phyloP scores from a whole-genome alignment of 2,113 vertebrate species.

The Pseudopipra pipra region DNA sequence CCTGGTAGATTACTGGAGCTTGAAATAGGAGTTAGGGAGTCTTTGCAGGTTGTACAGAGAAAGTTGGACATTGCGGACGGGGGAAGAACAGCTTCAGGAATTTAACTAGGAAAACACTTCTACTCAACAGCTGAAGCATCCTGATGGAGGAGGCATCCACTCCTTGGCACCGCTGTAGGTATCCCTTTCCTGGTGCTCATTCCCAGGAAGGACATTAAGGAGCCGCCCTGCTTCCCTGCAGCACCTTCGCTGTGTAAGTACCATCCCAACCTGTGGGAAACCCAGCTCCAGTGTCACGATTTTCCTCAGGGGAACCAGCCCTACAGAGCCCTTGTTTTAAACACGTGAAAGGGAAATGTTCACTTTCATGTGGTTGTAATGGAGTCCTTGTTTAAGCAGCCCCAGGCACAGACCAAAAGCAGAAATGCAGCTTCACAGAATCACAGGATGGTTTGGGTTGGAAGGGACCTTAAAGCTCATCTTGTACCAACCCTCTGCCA shows the following conservation, averaged over 20 bases:
- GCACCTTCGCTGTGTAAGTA: background rate
- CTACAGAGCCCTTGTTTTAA: background rate
- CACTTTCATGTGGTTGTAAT: fast-evolving
- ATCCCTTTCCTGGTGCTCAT: background rate
- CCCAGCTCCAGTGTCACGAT: fast-evolving
- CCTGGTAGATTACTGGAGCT: background rate
- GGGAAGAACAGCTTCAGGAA: background rate
- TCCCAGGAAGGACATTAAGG: background rate
- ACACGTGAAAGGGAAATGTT: background rate
- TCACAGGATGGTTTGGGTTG: background rate
- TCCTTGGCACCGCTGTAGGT: fast-evolving
- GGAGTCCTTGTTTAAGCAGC: background rate
- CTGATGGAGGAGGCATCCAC: fast-evolving
- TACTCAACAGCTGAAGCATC: background rate
- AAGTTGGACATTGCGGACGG: fast-evolving
- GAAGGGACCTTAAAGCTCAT: background rate
- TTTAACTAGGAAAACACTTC: background rate
- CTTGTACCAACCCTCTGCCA: background rate
- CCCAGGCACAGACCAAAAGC: background rate
- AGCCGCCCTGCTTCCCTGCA: fast-evolving
- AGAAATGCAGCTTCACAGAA: background rate
- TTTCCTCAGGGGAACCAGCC: fast-evolving
- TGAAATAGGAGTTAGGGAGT: background rate
- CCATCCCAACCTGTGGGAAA: fast-evolving
- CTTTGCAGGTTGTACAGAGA: background rate